phyloP scores from a whole-genome alignment of 2,888 invertebrate species.

The Aproaerema taeniolella region DNA sequence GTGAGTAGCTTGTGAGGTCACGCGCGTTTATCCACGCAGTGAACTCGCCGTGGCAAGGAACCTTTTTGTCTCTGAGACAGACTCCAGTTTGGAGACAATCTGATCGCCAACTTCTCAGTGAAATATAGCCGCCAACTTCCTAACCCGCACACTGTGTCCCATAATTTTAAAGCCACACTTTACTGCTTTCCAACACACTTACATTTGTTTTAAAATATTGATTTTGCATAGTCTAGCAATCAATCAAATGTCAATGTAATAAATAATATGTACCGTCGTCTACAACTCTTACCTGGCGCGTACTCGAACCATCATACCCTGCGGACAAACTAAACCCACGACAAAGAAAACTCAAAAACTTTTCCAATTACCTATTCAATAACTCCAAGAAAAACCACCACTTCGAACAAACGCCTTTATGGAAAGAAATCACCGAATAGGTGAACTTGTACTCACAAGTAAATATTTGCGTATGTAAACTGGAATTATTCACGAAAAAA shows the following conservation, averaged over 20 bases:
- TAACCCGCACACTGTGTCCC: too few species aligned
- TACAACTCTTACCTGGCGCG: background rate
- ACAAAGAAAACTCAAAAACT: constrained; percentile 54
- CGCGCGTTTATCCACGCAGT: constrained; percentile 51
- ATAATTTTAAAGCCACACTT: too few species aligned
- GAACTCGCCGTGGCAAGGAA: constrained; percentile 44
- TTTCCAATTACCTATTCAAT: constrained; percentile 70
- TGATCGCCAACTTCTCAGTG: constrained; percentile 55
- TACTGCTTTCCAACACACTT: too few species aligned
- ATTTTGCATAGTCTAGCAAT: too few species aligned
- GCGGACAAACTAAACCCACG: constrained; percentile 40
- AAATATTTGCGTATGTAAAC: constrained; percentile 78
- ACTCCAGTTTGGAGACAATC: constrained; percentile 53
- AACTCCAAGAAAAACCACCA: constrained; percentile 54
- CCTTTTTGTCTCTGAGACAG: too few species aligned
- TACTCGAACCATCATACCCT: too few species aligned
- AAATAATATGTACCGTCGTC: too few species aligned
- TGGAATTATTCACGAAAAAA: constrained; percentile 77
- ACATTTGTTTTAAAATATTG: too few species aligned
- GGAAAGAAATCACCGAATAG: constrained; percentile 75
- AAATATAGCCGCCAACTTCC: constrained; percentile 55
- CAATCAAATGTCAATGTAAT: constrained; percentile 17
- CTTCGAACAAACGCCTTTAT: constrained; percentile 65
- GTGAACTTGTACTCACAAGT: constrained; percentile 69
- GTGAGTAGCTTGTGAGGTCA: too few species aligned